Base-by-base conservation (phyloP, 2,113 vertebrate genomes). In the Mustela lutreola region DNA sequence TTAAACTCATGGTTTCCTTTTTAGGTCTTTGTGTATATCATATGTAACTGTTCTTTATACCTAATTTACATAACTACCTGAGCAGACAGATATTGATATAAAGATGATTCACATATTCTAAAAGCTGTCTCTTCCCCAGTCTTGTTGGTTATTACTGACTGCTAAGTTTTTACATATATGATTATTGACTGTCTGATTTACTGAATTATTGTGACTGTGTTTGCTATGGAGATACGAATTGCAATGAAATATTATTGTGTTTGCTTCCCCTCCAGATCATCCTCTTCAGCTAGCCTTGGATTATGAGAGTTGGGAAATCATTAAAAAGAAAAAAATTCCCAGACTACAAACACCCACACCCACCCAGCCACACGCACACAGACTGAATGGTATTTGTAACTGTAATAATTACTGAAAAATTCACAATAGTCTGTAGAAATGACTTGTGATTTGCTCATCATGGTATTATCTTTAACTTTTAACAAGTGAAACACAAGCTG, bases 31-130 rank as follows among this genome's bases (percentile, higher is more conserved):
- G 8, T 60, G 4, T 71, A 21, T 80, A 45, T 56, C 7, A 86
- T 76, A 36, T 60, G 1, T 22, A 60, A 50, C 33, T 60, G 11
- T 22, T 73, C 11, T 84, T 88, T 26, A 53, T 50, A 19, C 15
- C 21, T 65, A 24, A 63, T n/a, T 87, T 60, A 56, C 42, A 58
- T 90, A 58, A 84, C 95, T 56, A 67, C 24, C 16, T 82, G 4
- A 75, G 63, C n/a, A 70, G 65, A 70, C 65, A 31, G 39, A 18
- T 60, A 22, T 8, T 26, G 73, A 92, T 67, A 60, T 36, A 86
- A 81, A 90, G 45, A 86, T 67, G 60, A 89, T 60, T 75, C 26
- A 94, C 11, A 19, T 89, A 73, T 76, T 60, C 80, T 67, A 96
- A 85, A 33, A 71, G 11, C 10, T 11, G 85, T 24, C 19, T 84